Evolutionary conservation across 2,113 vertebrate genomes (phyloP).

Genomic region (Notarius quadriscutis): DNA sequence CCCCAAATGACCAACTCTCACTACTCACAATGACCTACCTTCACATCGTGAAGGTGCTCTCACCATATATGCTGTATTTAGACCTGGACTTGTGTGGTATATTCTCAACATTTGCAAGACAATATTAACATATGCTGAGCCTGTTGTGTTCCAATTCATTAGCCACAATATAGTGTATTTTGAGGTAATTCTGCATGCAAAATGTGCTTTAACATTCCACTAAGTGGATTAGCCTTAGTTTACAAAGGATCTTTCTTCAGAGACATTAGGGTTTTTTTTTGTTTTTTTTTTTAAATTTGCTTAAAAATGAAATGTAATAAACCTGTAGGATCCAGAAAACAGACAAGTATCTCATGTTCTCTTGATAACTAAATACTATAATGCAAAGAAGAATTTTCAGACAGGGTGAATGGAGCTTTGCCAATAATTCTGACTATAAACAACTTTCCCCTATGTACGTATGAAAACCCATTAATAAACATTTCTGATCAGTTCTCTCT

Average conservation of each 20-base stretch:
- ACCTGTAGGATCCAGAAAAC: not conserved
- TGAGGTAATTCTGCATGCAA: not conserved
- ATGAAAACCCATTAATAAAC: not conserved
- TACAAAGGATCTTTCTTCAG: not conserved
- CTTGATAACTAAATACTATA: not conserved
- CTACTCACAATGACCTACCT: not conserved
- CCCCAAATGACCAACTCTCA: not conserved
- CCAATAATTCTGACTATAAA: not conserved
- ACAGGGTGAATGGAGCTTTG: not conserved
- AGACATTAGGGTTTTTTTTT: not conserved
- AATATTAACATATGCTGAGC: not conserved
- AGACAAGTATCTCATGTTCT: not conserved
- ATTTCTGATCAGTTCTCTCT: not conserved
- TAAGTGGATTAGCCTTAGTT: not conserved
- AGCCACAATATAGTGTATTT: not conserved
- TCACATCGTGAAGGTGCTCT: not conserved
- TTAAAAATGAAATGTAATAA: not conserved
- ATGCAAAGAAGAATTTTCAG: not conserved
- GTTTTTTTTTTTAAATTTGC: not conserved
- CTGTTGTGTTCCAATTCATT: not conserved
- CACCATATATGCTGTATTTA: not conserved
- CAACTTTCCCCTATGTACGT: not conserved
- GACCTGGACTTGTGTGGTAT: not conserved
- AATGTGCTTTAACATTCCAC: not conserved
- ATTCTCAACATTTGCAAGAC: not conserved